Evolutionary conservation across 2,113 vertebrate species (phyloP).

Genomic region (Caranx ignobilis): DNA sequence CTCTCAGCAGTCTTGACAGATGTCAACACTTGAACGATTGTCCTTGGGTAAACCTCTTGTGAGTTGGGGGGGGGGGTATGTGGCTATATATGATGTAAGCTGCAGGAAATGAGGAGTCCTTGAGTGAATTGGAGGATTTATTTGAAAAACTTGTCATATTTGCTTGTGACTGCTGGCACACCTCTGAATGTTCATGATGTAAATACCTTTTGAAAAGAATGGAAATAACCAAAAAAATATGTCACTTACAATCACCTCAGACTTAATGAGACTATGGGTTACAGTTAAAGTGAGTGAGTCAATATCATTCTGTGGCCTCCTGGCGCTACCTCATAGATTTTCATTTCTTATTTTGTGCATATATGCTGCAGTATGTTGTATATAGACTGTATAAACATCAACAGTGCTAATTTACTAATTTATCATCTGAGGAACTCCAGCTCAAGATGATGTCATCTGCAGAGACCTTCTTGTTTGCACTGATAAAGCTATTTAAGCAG

Average conservation of each 20-base stretch:
- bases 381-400: not conserved
- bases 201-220: not conserved
- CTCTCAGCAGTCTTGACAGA: constrained; percentile 59
- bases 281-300: not conserved
- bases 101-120: constrained; percentile 61
- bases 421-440: too few species aligned
- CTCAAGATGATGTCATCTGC: too few species aligned
- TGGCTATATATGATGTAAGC: constrained; percentile 63
- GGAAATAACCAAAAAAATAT: not conserved
- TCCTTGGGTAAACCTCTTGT: constrained; percentile 68
- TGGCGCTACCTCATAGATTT: not conserved
- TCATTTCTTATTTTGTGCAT: not conserved
- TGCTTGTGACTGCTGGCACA: constrained; percentile 21
- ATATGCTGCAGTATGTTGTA: not conserved
- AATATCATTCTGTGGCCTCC: not conserved
- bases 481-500: too few species aligned
- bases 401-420: too few species aligned
- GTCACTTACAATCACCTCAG: not conserved
- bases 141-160: constrained; percentile 44
- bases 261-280: not conserved
- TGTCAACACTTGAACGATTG: constrained; percentile 65
- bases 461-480: too few species aligned
- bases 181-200: constrained; percentile 5
- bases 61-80: constrained; percentile 40
- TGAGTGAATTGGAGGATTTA: constrained; percentile 39